These are phyloP conservation scores for Calonectris borealis DNA, from an alignment of 2,113 vertebrate genomes.

Conservation along the genomic window DNA sequence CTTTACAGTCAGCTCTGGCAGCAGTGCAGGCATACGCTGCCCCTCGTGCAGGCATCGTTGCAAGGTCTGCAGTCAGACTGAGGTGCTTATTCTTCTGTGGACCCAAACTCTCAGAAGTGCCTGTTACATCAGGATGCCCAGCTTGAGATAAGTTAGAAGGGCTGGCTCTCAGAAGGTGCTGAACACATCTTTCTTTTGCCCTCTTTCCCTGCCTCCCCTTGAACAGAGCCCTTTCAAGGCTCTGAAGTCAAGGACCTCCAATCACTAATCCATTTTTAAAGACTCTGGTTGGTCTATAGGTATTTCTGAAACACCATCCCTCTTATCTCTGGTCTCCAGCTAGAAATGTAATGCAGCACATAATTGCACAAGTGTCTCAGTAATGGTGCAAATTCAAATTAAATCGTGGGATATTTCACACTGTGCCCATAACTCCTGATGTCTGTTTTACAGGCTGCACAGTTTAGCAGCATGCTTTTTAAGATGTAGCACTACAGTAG, in stretches of 20 bases:
- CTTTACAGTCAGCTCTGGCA: neutral
- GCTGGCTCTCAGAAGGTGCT: neutral
- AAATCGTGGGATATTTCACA: constrained; percentile 22
- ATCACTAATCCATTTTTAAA: neutral
- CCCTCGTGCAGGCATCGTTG: neutral
- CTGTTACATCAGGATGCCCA: neutral
- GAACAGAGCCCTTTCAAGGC: neutral
- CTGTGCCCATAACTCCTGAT: neutral
- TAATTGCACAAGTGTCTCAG: constrained; percentile 19
- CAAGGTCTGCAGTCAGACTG: neutral
- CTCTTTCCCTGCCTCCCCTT: neutral
- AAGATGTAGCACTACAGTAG: neutral
- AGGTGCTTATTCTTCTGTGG: neutral
- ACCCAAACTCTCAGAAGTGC: neutral
- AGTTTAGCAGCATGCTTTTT: constrained; percentile 20
- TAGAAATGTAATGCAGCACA: constrained; percentile 3
- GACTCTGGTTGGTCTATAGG: neutral
- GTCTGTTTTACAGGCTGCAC: neutral
- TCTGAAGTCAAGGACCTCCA: neutral
- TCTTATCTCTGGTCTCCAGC: constrained; percentile 20
- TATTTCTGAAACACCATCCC: neutral
- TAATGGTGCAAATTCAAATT: constrained; percentile 46
- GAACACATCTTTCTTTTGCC: neutral
- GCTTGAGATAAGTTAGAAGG: neutral
- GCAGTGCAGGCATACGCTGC: rapidly evolving